Evolutionary conservation across 2,113 vertebrate species (phyloP).

Genomic region (Cyprinodon tularosa): DNA sequence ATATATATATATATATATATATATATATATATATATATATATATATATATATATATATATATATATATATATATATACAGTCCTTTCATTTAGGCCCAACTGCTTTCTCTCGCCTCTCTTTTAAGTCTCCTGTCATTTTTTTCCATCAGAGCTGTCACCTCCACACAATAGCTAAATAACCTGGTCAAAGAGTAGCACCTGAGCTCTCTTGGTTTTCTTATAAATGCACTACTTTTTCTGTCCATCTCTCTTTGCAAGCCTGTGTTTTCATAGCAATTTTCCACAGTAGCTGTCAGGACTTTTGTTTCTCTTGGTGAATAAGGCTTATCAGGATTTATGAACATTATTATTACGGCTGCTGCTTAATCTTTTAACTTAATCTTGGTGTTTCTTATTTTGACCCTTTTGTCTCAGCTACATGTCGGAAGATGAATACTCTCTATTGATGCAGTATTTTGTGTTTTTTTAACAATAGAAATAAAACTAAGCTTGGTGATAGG

Average conservation of each 20-base stretch:
- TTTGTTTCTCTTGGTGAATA: conserved; percentile 7
- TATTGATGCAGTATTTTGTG: neutral
- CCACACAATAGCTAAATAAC: conserved; percentile 62
- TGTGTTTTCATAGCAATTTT: conserved; percentile 14
- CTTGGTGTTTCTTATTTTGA: neutral
- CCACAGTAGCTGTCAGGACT: neutral
- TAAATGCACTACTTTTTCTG: conserved; percentile 19
- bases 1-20: neutral
- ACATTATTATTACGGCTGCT: conserved; percentile 1
- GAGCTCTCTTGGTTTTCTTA: conserved; percentile 48
- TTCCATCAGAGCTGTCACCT: conserved; percentile 56
- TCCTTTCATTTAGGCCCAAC: conserved; percentile 40
- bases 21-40: neutral
- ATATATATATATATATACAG: conserved; percentile 33
- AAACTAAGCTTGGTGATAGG: neutral
- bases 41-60: no score
- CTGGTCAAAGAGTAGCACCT: conserved; percentile 61
- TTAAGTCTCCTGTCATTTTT: conserved; percentile 50
- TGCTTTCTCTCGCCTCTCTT: conserved; percentile 35
- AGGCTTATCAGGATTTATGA: conserved; percentile 3
- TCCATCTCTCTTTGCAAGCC: neutral
- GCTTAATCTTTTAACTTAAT: conserved; percentile 1
- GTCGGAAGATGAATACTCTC: neutral
- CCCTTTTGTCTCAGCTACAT: neutral
- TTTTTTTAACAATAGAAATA: neutral